A percentile compares a stretch with the other conserved stretches of the same genome.
Conservation (phyloP, 2,113 vertebrate species). For the Calyptomena viridis region DNA sequence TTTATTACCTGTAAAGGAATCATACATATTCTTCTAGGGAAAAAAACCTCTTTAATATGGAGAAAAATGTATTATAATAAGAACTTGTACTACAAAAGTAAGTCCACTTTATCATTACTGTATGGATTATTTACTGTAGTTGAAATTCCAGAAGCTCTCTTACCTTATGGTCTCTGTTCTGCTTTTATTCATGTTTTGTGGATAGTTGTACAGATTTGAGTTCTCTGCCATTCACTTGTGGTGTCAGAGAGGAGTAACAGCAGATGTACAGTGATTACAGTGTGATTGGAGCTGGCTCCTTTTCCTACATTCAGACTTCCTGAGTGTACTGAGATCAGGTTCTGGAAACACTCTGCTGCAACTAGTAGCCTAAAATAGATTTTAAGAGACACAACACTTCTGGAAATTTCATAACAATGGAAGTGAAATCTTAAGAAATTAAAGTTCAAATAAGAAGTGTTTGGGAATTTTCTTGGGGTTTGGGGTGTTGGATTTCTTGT, state of each 20-base stretch:
- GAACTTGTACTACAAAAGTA: neutral
- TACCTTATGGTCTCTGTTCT: neutral
- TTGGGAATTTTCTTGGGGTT: neutral
- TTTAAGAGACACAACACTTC: neutral
- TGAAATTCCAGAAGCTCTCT: neutral
- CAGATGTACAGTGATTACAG: neutral
- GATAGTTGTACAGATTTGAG: neutral
- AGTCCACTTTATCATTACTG: neutral
- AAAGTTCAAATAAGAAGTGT: neutral
- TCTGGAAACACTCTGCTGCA: neutral
- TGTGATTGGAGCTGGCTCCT: neutral
- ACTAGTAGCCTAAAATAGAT: neutral
- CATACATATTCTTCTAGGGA: neutral
- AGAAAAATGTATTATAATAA: neutral
- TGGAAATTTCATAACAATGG: neutral
- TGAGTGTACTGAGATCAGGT: neutral
- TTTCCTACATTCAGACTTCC: neutral
- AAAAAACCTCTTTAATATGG: neutral
- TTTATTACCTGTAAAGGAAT: neutral
- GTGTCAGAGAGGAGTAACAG: neutral
- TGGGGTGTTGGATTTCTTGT: neutral
- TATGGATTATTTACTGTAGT: neutral
- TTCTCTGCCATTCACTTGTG: neutral
- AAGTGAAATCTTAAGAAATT: neutral
- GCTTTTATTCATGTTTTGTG: neutral